Conservation (phyloP, 2,113 vertebrate genomes). For the Ceratotherium simum region DNA sequence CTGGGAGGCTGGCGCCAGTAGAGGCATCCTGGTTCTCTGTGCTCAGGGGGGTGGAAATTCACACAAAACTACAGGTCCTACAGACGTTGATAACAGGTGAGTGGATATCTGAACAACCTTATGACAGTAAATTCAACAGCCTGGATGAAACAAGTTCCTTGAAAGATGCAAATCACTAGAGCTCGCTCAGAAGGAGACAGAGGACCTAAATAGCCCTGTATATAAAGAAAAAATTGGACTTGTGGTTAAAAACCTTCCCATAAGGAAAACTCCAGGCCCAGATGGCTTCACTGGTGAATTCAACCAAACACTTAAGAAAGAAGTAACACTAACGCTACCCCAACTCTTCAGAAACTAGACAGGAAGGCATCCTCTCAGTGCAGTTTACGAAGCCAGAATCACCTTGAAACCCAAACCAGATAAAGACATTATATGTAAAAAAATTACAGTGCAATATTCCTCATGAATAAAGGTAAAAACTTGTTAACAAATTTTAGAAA, state of each 20-base stretch:
- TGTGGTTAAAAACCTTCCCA: not conserved
- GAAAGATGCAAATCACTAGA: not conserved
- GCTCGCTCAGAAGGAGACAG: not conserved
- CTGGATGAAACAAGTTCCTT: not conserved
- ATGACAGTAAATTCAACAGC: not conserved
- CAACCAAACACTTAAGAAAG: not conserved
- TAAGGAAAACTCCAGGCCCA: not conserved
- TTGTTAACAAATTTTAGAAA: not conserved
- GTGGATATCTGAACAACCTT: not conserved
- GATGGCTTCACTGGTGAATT: too few species aligned
- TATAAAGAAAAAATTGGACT: fast-evolving
- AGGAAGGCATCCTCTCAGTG: not conserved
- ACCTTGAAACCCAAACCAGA: fast-evolving
- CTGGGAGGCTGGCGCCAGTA: not conserved
- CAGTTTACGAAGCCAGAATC: not conserved
- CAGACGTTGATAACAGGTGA: fast-evolving
- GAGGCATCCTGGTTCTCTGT: not conserved
- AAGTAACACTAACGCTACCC: fast-evolving
- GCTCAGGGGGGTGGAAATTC: not conserved
- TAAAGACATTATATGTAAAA: not conserved
- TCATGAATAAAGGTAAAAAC: not conserved
- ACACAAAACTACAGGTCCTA: not conserved
- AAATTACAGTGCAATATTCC: not conserved
- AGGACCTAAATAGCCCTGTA: fast-evolving
- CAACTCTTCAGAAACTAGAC: too few species aligned